A percentile compares a stretch with the other conserved stretches of the same genome.
phyloP scores from a whole-genome alignment of 1,140 invertebrate species.

The Philotrypesis tridentata region DNA sequence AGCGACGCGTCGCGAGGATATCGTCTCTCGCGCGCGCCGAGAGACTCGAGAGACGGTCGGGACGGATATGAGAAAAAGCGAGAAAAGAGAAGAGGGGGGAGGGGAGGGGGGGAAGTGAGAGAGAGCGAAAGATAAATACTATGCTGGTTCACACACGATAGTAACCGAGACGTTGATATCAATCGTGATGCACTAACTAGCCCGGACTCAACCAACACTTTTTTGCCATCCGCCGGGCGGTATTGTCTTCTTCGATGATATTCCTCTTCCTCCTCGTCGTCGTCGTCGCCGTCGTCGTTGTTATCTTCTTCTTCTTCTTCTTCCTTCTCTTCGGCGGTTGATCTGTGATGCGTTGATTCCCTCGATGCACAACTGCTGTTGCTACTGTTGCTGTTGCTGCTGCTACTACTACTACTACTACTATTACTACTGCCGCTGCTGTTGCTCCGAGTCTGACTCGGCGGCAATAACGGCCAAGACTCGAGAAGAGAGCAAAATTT shows the following conservation, averaged over 20 bases:
- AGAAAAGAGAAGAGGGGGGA: neutral
- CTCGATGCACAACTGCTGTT: neutral
- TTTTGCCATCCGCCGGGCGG: constrained; percentile 44
- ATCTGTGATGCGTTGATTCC: neutral
- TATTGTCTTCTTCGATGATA: constrained; percentile 18
- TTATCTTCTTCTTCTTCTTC: neutral
- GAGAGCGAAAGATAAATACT: neutral
- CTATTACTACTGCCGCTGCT: too few species aligned
- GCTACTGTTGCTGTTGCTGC: too few species aligned
- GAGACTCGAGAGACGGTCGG: neutral
- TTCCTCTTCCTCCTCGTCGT: neutral
- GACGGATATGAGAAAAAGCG: too few species aligned
- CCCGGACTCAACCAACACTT: constrained; percentile 49
- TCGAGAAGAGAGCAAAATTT: constrained; percentile 28
- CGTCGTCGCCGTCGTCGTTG: neutral
- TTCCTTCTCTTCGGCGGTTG: too few species aligned
- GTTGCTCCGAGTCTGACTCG: too few species aligned
- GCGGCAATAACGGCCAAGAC: neutral
- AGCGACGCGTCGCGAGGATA: neutral
- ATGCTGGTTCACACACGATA: constrained; percentile 31
- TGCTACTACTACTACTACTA: too few species aligned
- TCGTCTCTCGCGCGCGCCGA: neutral
- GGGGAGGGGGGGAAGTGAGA: neutral
- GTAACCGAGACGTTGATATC: constrained; percentile 19
- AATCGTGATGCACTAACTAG: constrained; percentile 33